Conservation (phyloP, 2,113 vertebrate genomes). For the Anas platyrhynchos region DNA sequence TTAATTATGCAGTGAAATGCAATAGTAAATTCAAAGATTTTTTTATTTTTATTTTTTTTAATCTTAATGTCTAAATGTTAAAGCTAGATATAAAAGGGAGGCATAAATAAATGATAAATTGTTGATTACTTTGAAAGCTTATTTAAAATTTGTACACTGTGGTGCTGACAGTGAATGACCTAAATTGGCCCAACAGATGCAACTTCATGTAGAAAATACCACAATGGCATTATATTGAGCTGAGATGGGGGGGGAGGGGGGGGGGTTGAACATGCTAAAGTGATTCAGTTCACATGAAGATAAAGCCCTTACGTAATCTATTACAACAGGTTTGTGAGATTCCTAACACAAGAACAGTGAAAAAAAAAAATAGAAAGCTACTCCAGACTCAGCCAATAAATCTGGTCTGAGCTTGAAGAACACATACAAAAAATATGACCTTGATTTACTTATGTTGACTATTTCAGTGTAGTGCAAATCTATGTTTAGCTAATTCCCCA, state of each 20-base stretch:
- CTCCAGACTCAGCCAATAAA: not conserved
- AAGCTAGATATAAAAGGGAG: constrained; percentile 13
- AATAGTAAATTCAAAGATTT: constrained; percentile 19
- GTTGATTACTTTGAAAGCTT: constrained; percentile 45
- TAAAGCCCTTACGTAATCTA: not conserved
- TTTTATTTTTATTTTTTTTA: not conserved
- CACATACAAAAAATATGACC: not conserved
- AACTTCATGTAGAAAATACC: not conserved
- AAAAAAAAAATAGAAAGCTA: not conserved
- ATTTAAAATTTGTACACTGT: not conserved
- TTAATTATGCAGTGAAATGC: constrained; percentile 34
- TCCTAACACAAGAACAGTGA: not conserved
- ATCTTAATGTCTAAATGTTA: constrained; percentile 33
- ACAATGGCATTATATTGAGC: not conserved
- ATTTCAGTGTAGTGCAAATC: not conserved
- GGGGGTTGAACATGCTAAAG: not conserved
- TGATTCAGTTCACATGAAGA: not conserved
- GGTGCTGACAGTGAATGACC: not conserved
- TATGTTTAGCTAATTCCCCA: not conserved
- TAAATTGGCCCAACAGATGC: constrained; percentile 17
- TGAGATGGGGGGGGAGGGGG: not conserved
- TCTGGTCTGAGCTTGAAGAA: not conserved
- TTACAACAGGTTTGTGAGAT: not conserved
- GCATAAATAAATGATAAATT: constrained; percentile 67
- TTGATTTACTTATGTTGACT: not conserved